Evolutionary conservation across 2,888 invertebrate species (phyloP).

Genomic region (Plemyria rubiginata): DNA sequence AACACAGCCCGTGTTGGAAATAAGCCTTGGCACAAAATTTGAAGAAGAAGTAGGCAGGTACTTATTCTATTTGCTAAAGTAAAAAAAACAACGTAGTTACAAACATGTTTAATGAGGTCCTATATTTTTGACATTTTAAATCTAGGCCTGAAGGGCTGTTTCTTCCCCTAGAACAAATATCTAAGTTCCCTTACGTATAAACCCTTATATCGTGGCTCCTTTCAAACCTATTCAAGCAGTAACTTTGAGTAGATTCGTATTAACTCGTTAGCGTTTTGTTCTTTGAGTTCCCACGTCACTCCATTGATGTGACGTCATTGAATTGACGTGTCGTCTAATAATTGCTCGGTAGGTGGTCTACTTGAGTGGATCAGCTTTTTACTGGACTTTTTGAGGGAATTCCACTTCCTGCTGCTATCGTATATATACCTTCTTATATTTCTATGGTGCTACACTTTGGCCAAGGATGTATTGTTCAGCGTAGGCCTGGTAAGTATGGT

Average conservation of each 20-base stretch:
- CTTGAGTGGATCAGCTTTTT: slow-evolving; percentile 42
- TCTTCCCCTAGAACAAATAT: not conserved
- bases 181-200: not conserved
- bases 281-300: slow-evolving; percentile 53
- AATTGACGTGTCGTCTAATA: slow-evolving; percentile 50
- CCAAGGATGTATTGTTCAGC: slow-evolving; percentile 13
- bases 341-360: slow-evolving; percentile 70
- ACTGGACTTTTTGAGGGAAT: slow-evolving; percentile 18
- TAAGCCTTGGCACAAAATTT: too few relatives aligned
- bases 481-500: too few relatives aligned
- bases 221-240: slow-evolving; percentile 20
- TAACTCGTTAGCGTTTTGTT: slow-evolving; percentile 26
- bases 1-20: too few relatives aligned
- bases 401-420: slow-evolving; percentile 17
- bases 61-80: too few relatives aligned
- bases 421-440: not conserved
- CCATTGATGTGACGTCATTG: slow-evolving; percentile 49
- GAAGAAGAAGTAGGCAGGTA: too few relatives aligned
- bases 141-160: not conserved
- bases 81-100: too few relatives aligned
- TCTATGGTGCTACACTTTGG: not conserved
- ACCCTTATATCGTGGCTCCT: not conserved
- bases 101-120: too few relatives aligned
- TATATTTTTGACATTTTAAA: too few relatives aligned
- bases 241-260: slow-evolving; percentile 27